Evolutionary conservation across 2,888 invertebrate genomes (phyloP).

Genomic region (Cheilosia pagana): DNA sequence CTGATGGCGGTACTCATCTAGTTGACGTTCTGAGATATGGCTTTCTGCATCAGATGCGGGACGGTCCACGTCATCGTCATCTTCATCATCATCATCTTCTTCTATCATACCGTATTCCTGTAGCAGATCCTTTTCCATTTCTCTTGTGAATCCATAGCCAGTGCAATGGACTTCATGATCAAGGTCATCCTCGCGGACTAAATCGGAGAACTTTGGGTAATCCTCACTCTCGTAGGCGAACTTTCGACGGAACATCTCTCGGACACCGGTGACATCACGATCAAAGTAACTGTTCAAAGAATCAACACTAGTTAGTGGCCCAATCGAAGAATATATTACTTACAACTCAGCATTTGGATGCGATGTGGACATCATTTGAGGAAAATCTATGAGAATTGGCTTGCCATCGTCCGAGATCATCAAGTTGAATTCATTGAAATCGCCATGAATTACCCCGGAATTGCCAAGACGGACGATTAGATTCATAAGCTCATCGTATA

Average conservation of each 20-base stretch:
- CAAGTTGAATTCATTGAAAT: slow-evolving; percentile 99
- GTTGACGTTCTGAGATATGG: slow-evolving; percentile 78
- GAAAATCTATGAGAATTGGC: slow-evolving; percentile 97
- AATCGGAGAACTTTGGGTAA: slow-evolving; percentile 90
- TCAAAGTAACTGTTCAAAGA: slow-evolving; percentile 90
- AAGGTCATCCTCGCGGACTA: slow-evolving; percentile 90
- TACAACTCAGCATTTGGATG: slow-evolving; percentile 96
- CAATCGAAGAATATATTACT: slow-evolving; percentile 72
- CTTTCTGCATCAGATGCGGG: slow-evolving; percentile 77
- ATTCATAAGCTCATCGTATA: slow-evolving; percentile 97
- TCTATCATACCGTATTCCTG: slow-evolving; percentile 85
- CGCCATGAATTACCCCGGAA: slow-evolving; percentile 98
- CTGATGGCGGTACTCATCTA: slow-evolving; percentile 81
- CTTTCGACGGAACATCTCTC: slow-evolving; percentile 94
- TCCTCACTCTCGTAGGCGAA: slow-evolving; percentile 94
- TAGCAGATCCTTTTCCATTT: slow-evolving; percentile 90
- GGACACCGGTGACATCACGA: slow-evolving; percentile 96
- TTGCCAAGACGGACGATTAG: slow-evolving; percentile 95
- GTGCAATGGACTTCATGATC: slow-evolving; percentile 96
- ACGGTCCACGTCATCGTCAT: slow-evolving; percentile 78
- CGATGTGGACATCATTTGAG: slow-evolving; percentile 98
- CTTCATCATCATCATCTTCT: slow-evolving; percentile 79
- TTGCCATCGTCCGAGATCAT: slow-evolving; percentile 92
- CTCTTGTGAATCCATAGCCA: slow-evolving; percentile 94
- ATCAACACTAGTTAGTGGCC: slow-evolving; percentile 1